phyloP scores from a whole-genome alignment of 2,888 invertebrate genomes.

The Pecten maximus region DNA sequence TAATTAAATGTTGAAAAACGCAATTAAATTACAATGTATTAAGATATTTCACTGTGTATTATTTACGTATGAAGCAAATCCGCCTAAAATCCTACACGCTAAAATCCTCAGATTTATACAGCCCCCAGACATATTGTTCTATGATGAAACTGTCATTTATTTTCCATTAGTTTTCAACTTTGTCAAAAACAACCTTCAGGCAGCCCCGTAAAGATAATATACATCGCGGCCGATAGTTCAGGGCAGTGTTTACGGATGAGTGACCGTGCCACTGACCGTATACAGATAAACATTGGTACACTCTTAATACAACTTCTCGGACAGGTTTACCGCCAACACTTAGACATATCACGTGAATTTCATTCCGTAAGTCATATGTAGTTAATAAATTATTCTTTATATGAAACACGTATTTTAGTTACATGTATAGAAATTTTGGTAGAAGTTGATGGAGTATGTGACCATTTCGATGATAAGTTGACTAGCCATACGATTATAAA shows the following conservation, averaged over 20 bases:
- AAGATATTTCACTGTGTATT: background rate
- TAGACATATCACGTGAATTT: no score
- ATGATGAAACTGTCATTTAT: background rate
- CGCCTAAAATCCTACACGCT: background rate
- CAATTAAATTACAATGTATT: no score
- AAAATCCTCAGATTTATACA: background rate
- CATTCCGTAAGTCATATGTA: no score
- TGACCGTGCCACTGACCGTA: background rate
- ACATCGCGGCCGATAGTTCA: background rate
- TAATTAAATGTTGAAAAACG: background rate
- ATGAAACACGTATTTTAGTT: no score
- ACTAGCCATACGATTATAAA: background rate
- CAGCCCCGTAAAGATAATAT: background rate
- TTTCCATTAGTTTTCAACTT: conserved; percentile 28
- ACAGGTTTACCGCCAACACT: no score
- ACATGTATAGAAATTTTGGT: no score
- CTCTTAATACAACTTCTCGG: no score
- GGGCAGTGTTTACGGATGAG: background rate
- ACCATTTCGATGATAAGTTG: background rate
- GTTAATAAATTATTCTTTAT: no score
- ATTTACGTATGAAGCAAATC: background rate
- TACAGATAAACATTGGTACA: no score
- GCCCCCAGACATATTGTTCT: background rate
- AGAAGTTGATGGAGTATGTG: no score
- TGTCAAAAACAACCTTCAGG: conserved; percentile 29